Evolutionary conservation across 2,797 vertebrate species (phyloP).

Genomic region (Chaunax sp.): DNA sequence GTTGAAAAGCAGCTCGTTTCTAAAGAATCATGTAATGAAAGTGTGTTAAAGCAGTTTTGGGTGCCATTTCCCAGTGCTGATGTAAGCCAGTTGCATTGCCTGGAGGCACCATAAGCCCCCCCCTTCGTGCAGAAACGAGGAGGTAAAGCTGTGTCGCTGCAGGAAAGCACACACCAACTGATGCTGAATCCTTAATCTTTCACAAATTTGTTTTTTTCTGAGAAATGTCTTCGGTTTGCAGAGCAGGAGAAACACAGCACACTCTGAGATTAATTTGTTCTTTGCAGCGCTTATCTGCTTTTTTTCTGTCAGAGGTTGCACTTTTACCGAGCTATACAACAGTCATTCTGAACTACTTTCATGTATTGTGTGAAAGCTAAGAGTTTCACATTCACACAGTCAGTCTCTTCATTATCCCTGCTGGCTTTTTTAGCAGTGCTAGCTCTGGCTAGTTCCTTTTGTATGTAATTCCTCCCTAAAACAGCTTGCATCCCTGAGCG

Average conservation of each 20-base stretch:
- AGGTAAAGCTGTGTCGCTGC: not conserved
- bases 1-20: too few species aligned
- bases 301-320: conserved; percentile 38
- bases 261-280: conserved; percentile 19
- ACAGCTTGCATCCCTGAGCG: conserved; percentile 32
- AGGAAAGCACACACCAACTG: conserved; percentile 2
- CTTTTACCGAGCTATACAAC: conserved; percentile 3
- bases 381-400: conserved; percentile 42
- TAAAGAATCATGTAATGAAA: not conserved
- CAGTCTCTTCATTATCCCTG: conserved; percentile 21
- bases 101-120: not conserved
- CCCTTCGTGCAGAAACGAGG: not conserved
- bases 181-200: not conserved
- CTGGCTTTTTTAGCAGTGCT: conserved; percentile 20
- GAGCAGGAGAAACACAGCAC: not conserved
- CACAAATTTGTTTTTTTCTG: conserved; percentile 18
- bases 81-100: not conserved
- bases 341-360: conserved; percentile 31
- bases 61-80: not conserved
- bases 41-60: too few species aligned
- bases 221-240: conserved; percentile 24
- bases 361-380: conserved; percentile 18
- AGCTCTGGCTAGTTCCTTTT: conserved; percentile 56
- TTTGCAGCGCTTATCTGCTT: conserved; percentile 31
- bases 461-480: conserved; percentile 62